phyloP scores from a whole-genome alignment of 2,888 invertebrate species.

The Neoitamus cyanurus region DNA sequence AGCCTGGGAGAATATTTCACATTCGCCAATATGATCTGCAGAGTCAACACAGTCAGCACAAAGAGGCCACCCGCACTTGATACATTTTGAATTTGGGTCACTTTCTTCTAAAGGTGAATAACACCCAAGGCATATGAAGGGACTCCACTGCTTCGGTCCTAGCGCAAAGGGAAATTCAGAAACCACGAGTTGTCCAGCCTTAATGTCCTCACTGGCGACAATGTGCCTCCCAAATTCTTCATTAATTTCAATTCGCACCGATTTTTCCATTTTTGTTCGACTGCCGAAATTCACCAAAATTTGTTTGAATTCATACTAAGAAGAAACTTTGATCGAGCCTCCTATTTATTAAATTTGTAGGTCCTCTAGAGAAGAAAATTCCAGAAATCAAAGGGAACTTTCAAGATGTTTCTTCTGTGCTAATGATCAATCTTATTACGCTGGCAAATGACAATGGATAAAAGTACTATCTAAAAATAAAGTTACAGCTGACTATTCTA shows the following conservation, averaged over 20 bases:
- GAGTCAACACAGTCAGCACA: slow-evolving; percentile 67
- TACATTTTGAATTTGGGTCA: slow-evolving; percentile 69
- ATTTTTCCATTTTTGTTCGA: slow-evolving; percentile 44
- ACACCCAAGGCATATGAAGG: slow-evolving; percentile 81
- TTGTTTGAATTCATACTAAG: not conserved
- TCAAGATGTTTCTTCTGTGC: not conserved
- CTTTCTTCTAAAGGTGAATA: slow-evolving; percentile 71
- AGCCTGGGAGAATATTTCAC: slow-evolving; percentile 72
- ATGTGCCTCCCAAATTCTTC: slow-evolving; percentile 78
- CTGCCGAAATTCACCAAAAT: not conserved
- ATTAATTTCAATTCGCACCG: slow-evolving; percentile 63
- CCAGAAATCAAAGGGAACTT: not conserved
- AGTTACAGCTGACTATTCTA: not conserved
- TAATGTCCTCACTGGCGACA: slow-evolving; percentile 74
- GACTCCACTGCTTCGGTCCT: slow-evolving; percentile 81
- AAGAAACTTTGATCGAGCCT: not conserved
- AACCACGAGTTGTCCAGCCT: slow-evolving; percentile 78
- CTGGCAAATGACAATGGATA: not conserved
- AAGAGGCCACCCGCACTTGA: slow-evolving; percentile 78
- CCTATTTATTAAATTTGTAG: not conserved
- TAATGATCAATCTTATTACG: not conserved
- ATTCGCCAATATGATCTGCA: slow-evolving; percentile 74
- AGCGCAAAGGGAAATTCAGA: slow-evolving; percentile 78
- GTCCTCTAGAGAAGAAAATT: no score
- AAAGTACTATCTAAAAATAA: not conserved